phyloP scores from a whole-genome alignment of 2,113 vertebrate species.

The Pygathrix nemaeus region DNA sequence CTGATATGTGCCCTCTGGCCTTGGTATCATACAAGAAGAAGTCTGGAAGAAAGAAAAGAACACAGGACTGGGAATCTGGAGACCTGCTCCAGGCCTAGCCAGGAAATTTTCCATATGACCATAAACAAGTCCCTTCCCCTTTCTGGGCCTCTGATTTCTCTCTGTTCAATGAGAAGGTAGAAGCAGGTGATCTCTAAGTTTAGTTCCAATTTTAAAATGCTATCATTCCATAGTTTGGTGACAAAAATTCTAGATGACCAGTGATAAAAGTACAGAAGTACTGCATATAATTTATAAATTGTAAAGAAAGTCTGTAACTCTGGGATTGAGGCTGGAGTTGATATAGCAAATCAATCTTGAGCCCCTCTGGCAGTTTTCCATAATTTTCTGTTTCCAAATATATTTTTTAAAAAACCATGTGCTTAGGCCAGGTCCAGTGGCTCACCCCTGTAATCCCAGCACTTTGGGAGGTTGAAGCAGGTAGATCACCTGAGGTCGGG shows the following conservation, averaged over 20 bases:
- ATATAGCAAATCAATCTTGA: not conserved
- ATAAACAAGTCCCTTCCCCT: not conserved
- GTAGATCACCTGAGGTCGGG: too few relatives aligned
- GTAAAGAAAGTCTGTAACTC: not conserved
- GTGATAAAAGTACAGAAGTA: not conserved
- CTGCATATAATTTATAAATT: not conserved
- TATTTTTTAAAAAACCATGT: not conserved
- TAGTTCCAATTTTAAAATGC: not conserved
- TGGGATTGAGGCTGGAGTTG: not conserved
- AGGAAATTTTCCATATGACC: constrained; percentile 22
- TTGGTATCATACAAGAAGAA: constrained; percentile 24
- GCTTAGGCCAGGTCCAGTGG: too few relatives aligned
- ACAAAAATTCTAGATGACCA: constrained; percentile 17
- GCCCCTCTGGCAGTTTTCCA: not conserved
- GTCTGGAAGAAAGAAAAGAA: constrained; percentile 51
- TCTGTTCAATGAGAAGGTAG: not conserved
- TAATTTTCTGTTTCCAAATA: constrained; percentile 27
- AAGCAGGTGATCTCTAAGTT: not conserved
- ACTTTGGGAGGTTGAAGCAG: too few relatives aligned
- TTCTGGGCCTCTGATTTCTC: not conserved
- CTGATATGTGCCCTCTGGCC: constrained; percentile 31
- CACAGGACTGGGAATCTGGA: constrained; percentile 26
- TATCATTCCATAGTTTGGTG: not conserved
- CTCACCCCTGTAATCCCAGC: too few relatives aligned
- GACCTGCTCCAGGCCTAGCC: not conserved